Percentiles rank a stretch among this genome's conserved stretches.
Conservation (phyloP, 1,140 invertebrate species). For the Sminthurides bifidus region DNA sequence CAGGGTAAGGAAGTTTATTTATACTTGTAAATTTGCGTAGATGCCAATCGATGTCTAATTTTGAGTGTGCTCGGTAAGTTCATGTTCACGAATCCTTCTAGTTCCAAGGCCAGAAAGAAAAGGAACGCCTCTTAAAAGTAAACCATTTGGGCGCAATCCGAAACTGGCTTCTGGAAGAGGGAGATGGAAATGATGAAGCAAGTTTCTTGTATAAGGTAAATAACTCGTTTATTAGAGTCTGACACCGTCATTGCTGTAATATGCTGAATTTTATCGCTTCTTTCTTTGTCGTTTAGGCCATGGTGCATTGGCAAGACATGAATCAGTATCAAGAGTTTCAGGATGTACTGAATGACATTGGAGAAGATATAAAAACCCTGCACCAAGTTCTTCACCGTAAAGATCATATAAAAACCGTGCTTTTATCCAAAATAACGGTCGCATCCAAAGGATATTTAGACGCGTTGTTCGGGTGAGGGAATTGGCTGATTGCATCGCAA, state of each 20-base stretch:
- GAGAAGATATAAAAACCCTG: not conserved
- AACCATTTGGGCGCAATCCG: not conserved
- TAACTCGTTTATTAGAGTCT: not conserved
- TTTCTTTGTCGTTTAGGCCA: not conserved
- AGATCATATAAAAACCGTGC: not conserved
- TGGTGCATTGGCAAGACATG: not conserved
- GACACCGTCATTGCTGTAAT: not conserved
- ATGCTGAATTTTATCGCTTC: not conserved
- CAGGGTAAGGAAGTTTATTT: conserved; percentile 1
- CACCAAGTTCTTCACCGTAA: not conserved
- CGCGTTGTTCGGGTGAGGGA: not conserved
- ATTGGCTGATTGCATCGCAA: not conserved
- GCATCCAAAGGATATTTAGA: not conserved
- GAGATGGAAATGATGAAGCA: not conserved
- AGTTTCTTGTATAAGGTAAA: not conserved
- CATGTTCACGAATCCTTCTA: not conserved
- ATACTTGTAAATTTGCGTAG: not conserved
- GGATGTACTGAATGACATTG: not conserved
- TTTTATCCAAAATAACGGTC: not conserved
- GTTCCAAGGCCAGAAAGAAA: not conserved
- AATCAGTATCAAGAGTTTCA: not conserved
- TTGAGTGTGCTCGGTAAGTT: not conserved
- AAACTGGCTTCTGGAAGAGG: not conserved
- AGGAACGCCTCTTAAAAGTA: not conserved
- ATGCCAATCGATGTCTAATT: not conserved